Conservation (phyloP, 2,113 vertebrate genomes). For the Fukomys damarensis region DNA sequence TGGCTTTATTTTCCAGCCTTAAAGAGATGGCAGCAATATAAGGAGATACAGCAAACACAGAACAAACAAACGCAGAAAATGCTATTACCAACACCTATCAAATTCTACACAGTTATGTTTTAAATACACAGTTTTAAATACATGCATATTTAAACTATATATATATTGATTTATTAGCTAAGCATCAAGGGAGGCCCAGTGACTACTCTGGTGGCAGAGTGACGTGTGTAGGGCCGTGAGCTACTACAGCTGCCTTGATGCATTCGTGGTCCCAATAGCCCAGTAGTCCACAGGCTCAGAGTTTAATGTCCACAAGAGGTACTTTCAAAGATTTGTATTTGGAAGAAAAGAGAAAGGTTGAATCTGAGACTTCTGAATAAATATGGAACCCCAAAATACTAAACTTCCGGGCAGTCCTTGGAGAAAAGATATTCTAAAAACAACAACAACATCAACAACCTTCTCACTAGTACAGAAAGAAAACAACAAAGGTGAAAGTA, state of each 20-base stretch:
- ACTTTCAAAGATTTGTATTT: not conserved
- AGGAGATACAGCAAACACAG: not conserved
- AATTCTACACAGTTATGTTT: not conserved
- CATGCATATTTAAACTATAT: not conserved
- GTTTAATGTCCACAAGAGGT: not conserved
- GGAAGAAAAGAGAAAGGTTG: not conserved
- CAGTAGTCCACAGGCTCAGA: not conserved
- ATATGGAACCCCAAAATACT: not conserved
- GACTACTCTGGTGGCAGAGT: not conserved
- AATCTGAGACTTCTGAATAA: not conserved
- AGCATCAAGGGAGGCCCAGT: not conserved
- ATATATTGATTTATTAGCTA: not conserved
- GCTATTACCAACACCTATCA: not conserved
- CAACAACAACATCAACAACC: not conserved
- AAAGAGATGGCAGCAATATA: not conserved
- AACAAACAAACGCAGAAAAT: slow-evolving; percentile 28
- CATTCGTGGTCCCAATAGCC: not conserved
- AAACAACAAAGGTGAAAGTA: not conserved
- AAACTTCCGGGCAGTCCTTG: not conserved
- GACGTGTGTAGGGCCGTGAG: not conserved
- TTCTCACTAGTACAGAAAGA: not conserved
- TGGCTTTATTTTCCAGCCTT: not conserved
- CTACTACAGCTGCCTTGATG: not conserved
- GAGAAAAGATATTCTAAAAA: not conserved
- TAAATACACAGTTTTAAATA: not conserved